These are phyloP conservation scores for Meandrina meandrites DNA, from an alignment of 92 coral and sea anemone genomes.

Conservation along the genomic window DNA sequence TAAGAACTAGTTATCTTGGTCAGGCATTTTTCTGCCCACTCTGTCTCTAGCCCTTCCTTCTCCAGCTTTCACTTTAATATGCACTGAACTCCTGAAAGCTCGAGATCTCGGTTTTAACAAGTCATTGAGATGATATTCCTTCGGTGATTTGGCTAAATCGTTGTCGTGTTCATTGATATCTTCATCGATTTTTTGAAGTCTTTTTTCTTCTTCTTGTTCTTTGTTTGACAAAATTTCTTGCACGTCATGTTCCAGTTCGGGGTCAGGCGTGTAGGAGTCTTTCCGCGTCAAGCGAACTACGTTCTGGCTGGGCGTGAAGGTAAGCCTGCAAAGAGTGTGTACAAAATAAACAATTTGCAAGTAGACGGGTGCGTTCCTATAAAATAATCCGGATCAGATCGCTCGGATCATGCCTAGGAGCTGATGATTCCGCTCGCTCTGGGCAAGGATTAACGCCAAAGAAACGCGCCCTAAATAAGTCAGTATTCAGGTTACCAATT, in stretches of 20 bases:
- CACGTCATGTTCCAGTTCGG: constrained; percentile 64
- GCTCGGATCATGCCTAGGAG: too few species aligned
- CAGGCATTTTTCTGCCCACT: neutral
- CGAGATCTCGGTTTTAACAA: constrained; percentile 64
- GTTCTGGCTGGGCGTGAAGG: constrained; percentile 34
- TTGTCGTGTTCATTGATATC: constrained; percentile 23
- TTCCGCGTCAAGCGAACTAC: constrained; percentile 64
- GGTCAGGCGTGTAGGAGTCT: constrained; percentile 78
- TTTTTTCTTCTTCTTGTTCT: constrained; percentile 38
- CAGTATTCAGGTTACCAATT: neutral
- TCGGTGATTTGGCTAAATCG: constrained; percentile 9
- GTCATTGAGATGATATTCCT: constrained; percentile 59
- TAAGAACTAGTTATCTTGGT: constrained; percentile 8
- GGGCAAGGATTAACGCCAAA: too few species aligned
- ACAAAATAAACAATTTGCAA: neutral
- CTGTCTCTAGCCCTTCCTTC: constrained; percentile 29
- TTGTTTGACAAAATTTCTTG: constrained; percentile 58
- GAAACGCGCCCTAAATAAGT: too few species aligned
- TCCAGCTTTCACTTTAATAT: constrained; percentile 62
- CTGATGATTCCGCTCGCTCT: too few species aligned
- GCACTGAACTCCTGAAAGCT: constrained; percentile 67
- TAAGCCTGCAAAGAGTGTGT: constrained; percentile 1
- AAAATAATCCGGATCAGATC: too few species aligned
- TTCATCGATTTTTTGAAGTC: constrained; percentile 60
- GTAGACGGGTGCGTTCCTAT: too few species aligned